Evolutionary conservation across 2,797 vertebrate species (phyloP).

Genomic region (Cuculus canorus): DNA sequence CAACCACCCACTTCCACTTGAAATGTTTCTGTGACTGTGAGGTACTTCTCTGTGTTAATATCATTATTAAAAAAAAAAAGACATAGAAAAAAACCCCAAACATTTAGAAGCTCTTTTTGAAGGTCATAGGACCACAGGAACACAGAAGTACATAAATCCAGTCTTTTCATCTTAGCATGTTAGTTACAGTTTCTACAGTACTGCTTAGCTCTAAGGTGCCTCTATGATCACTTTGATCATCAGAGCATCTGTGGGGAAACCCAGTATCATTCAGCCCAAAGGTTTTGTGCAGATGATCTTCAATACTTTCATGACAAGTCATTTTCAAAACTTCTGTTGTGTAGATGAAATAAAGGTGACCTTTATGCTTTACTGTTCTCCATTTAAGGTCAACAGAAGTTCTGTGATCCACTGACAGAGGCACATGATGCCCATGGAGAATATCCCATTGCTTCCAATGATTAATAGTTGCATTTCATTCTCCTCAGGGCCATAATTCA

Average conservation of each 20-base stretch:
- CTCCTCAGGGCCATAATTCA: not conserved
- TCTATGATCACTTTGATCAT: not conserved
- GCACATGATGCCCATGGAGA: not conserved
- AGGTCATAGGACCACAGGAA: not conserved
- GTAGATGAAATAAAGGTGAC: constrained; percentile 49
- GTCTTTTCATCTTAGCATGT: not conserved
- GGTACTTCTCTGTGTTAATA: not conserved
- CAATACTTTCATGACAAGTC: not conserved
- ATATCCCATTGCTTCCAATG: not conserved
- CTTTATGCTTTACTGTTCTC: constrained; percentile 58
- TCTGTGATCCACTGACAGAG: constrained; percentile 32
- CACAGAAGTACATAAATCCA: not conserved
- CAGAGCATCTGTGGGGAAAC: not conserved
- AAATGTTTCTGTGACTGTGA: not conserved
- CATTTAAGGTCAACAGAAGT: constrained; percentile 55
- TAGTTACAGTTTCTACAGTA: not conserved
- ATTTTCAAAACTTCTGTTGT: not conserved
- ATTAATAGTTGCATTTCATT: constrained; percentile 11
- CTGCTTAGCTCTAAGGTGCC: not conserved
- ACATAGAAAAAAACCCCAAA: not conserved
- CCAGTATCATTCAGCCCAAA: not conserved
- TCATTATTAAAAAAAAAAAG: not conserved
- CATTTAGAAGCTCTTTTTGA: not conserved
- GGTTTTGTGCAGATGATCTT: not conserved
- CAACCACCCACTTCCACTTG: not conserved